These are phyloP conservation scores for Patella ulyssiponensis DNA, from an alignment of 2,888 invertebrate genomes.

Conservation along the genomic window DNA sequence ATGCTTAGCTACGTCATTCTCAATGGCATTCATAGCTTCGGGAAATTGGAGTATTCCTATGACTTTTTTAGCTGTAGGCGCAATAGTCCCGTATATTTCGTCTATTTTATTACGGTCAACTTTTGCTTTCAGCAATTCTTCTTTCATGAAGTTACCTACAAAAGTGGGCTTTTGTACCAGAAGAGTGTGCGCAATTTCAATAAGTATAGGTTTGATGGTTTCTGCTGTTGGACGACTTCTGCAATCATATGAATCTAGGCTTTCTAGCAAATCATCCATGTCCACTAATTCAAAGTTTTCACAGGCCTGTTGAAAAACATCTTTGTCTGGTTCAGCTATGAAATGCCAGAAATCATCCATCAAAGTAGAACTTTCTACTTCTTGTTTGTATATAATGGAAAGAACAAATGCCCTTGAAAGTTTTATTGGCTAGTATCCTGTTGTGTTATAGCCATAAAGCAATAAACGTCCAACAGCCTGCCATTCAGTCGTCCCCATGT, in stretches of 20 bases:
- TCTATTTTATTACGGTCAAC: neutral
- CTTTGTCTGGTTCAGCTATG: neutral
- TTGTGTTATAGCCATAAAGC: neutral
- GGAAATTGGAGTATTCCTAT: neutral
- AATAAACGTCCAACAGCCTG: neutral
- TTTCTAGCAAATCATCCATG: neutral
- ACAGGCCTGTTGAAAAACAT: neutral
- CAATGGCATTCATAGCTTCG: neutral
- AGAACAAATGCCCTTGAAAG: neutral
- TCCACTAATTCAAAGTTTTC: neutral
- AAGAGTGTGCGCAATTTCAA: neutral
- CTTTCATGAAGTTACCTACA: neutral
- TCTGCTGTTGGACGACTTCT: neutral
- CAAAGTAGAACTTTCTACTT: neutral
- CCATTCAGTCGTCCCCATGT: neutral
- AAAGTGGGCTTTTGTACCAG: neutral
- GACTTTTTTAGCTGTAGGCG: neutral
- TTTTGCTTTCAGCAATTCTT: neutral
- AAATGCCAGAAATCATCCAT: neutral
- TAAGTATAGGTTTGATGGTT: neutral
- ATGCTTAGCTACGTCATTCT: neutral
- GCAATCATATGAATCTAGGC: neutral
- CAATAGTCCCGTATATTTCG: neutral
- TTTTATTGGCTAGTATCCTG: neutral
- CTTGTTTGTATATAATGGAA: neutral